phyloP scores from a whole-genome alignment of 2,888 invertebrate genomes.

The Octodonta nipae region DNA sequence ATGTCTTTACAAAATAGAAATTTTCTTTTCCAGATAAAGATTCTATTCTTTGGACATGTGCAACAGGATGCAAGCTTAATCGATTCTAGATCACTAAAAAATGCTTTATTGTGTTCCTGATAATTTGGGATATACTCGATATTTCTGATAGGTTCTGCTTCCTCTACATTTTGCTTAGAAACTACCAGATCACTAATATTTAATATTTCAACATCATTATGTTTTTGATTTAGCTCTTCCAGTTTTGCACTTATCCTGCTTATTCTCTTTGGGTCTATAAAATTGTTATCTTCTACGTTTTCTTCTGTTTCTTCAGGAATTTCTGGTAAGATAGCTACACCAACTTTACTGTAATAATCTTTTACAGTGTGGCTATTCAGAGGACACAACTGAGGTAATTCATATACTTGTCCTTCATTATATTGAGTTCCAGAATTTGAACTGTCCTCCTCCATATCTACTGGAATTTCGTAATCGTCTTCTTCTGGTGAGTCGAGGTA shows the following conservation, averaged over 20 bases:
- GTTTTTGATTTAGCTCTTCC: constrained; percentile 16
- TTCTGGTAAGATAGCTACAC: constrained; percentile 21
- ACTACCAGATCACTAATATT: constrained; percentile 12
- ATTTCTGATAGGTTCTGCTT: constrained; percentile 12
- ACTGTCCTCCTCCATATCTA: not conserved
- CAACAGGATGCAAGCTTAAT: constrained; percentile 11
- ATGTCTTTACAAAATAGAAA: constrained; percentile 13
- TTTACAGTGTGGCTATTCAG: constrained; percentile 13
- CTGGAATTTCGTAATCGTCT: constrained; percentile 2
- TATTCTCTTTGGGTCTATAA: constrained; percentile 17
- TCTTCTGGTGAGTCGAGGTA: constrained; percentile 7
- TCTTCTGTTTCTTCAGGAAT: constrained; percentile 22
- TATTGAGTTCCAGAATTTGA: not conserved
- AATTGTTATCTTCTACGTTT: constrained; percentile 16
- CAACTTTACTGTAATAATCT: constrained; percentile 17
- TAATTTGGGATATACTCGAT: constrained; percentile 19
- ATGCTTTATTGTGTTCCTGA: constrained; percentile 8
- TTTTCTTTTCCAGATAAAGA: constrained; percentile 18
- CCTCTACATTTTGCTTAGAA: constrained; percentile 8
- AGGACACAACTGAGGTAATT: not conserved
- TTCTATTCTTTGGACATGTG: constrained; percentile 15
- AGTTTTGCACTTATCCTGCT: constrained; percentile 18
- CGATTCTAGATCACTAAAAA: constrained; percentile 15
- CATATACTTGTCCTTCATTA: not conserved
- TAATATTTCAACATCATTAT: constrained; percentile 6